Percentiles rank a stretch among this genome's conserved stretches.
phyloP scores from a whole-genome alignment of 2,797 vertebrate genomes.

The Tolypeutes matacus region DNA sequence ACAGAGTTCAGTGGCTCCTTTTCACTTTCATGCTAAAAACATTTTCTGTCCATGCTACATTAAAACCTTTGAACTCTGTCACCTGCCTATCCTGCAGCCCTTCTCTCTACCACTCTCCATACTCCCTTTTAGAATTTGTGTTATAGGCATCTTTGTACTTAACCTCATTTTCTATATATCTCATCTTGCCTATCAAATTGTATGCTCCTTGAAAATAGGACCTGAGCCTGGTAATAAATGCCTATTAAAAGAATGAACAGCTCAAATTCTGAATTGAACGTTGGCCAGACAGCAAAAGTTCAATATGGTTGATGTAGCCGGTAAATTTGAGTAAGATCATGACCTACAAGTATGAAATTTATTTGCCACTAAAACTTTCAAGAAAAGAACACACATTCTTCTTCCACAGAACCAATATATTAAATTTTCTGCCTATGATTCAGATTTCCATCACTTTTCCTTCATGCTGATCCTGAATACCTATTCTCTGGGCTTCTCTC shows the following conservation, averaged over 20 bases:
- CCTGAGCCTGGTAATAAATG: background rate
- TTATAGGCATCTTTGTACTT: background rate
- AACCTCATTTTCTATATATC: background rate
- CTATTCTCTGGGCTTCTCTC: background rate
- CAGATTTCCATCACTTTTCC: background rate
- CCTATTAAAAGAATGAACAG: slow-evolving; percentile 4
- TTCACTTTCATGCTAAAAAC: background rate
- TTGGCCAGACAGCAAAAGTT: background rate
- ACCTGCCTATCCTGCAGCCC: background rate
- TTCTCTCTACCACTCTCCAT: background rate
- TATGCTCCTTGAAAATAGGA: background rate
- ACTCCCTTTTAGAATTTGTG: background rate
- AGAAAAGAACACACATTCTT: background rate
- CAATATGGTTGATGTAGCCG: background rate
- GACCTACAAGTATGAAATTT: background rate
- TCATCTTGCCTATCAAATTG: background rate
- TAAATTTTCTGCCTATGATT: background rate
- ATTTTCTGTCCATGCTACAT: fast-evolving
- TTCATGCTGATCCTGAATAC: background rate
- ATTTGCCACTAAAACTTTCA: background rate
- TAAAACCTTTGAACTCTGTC: background rate
- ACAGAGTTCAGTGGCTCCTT: background rate
- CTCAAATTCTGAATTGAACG: slow-evolving; percentile 19
- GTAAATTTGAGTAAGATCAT: background rate
- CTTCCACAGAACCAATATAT: background rate